A percentile compares a stretch with the other conserved stretches of the same genome.
Conservation (phyloP, 92 coral and sea anemone genomes). For the Epizoanthus ramosus region DNA sequence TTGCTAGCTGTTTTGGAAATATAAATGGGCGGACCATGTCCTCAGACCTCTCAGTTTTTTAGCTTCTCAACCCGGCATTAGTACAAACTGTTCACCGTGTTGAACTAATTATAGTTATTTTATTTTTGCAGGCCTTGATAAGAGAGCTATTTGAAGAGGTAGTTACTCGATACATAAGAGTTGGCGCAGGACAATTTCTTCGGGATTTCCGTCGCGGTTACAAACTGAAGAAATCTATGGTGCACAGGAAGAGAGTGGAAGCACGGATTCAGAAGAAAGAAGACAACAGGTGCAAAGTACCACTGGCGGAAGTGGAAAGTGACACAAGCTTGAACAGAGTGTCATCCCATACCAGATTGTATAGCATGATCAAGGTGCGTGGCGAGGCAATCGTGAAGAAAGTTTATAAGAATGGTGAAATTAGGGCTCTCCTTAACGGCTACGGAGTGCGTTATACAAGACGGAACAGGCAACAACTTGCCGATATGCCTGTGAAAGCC, state of each 20-base stretch:
- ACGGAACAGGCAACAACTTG: no score
- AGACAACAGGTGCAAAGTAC: slow-evolving; percentile 4
- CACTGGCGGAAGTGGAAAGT: no score
- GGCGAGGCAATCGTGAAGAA: slow-evolving; percentile 10
- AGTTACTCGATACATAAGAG: slow-evolving; percentile 22
- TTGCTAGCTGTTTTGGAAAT: no score
- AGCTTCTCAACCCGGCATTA: no score
- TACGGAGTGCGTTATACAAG: not conserved
- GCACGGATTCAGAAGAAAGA: slow-evolving; percentile 25
- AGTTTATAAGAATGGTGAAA: slow-evolving; percentile 32
- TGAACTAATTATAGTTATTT: no score
- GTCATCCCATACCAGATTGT: slow-evolving; percentile 24
- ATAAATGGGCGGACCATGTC: no score
- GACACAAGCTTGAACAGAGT: no score
- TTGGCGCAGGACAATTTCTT: slow-evolving; percentile 42
- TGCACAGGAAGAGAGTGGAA: slow-evolving; percentile 28
- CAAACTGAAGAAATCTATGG: slow-evolving; percentile 27
- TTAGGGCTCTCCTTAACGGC: not conserved
- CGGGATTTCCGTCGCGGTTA: slow-evolving; percentile 28
- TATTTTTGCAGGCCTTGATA: not conserved
- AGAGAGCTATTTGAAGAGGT: slow-evolving; percentile 15
- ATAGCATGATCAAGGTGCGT: slow-evolving; percentile 1
- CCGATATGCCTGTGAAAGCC: no score
- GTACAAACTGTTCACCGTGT: no score
- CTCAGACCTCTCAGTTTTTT: no score